These are phyloP conservation scores for Novumbra hubbsi DNA, from an alignment of 2,797 vertebrate species.

Conservation along the genomic window DNA sequence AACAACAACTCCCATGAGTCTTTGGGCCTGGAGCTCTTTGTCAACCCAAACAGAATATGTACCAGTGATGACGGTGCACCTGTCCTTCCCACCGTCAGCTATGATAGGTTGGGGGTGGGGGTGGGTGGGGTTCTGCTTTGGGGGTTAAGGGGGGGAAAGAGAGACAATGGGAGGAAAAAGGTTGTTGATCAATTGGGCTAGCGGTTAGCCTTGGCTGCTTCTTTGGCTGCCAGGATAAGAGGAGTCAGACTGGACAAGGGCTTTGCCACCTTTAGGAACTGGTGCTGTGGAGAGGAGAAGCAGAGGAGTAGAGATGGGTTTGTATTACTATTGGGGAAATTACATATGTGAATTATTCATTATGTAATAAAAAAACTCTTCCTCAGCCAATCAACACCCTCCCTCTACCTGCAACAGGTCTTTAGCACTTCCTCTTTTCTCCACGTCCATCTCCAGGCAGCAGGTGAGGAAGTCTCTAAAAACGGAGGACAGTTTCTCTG, in stretches of 20 bases:
- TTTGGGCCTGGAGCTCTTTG: conserved; percentile 44
- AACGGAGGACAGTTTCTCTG: conserved; percentile 86
- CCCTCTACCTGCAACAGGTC: conserved; percentile 87
- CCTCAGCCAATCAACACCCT: not conserved
- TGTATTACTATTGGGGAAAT: not conserved
- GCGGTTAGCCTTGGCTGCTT: conserved; percentile 91
- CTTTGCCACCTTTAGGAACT: conserved; percentile 94
- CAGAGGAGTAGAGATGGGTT: not conserved
- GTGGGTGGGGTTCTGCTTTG: not conserved
- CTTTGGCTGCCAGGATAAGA: conserved; percentile 92
- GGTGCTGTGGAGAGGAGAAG: conserved; percentile 76
- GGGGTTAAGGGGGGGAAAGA: not conserved
- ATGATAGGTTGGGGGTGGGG: not conserved
- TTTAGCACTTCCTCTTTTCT: conserved; percentile 92
- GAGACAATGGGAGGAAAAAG: not conserved
- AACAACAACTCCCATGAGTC: conserved; percentile 43
- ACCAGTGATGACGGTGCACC: not conserved
- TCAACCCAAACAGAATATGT: conserved; percentile 11
- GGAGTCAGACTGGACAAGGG: conserved; percentile 95
- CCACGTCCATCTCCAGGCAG: conserved; percentile 97
- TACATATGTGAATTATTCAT: not conserved
- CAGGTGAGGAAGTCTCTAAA: conserved; percentile 93
- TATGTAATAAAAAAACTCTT: not conserved
- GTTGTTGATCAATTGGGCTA: not conserved
- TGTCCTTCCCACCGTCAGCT: not conserved